Evolutionary conservation across 2,113 vertebrate species (phyloP).

Genomic region (Chloroceryle aenea): DNA sequence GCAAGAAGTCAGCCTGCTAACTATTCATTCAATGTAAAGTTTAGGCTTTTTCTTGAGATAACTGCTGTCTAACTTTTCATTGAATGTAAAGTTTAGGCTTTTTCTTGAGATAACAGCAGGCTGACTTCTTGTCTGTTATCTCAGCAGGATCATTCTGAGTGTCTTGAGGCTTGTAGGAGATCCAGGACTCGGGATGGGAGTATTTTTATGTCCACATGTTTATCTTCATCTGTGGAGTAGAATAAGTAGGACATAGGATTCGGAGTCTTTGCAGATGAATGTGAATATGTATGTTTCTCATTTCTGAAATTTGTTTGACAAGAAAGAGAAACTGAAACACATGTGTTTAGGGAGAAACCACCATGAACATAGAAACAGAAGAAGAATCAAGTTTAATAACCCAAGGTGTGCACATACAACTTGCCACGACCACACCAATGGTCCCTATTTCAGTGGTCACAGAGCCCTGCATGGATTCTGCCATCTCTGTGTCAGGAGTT

Average conservation of each 20-base stretch:
- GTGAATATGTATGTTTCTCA: background rate
- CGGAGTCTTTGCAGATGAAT: background rate
- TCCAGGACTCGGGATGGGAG: background rate
- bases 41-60: background rate
- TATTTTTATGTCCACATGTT: background rate
- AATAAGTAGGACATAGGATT: background rate
- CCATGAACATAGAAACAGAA: background rate
- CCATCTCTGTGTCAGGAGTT: background rate
- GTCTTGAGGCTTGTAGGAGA: background rate
- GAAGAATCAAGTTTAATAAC: background rate
- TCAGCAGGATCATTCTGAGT: background rate
- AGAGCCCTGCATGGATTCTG: background rate
- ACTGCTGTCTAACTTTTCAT: background rate
- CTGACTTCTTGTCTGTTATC: too few relatives aligned
- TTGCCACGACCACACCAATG: background rate
- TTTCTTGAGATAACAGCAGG: background rate
- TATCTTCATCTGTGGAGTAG: background rate
- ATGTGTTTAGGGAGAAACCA: background rate
- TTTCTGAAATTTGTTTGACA: background rate
- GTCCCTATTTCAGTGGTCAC: background rate
- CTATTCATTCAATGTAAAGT: background rate
- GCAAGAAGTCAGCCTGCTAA: background rate
- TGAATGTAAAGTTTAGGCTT: background rate
- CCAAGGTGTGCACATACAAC: fast-evolving
- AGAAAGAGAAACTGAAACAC: background rate